phyloP scores from a whole-genome alignment of 2,797 vertebrate genomes.

The Ceyx erithaca region DNA sequence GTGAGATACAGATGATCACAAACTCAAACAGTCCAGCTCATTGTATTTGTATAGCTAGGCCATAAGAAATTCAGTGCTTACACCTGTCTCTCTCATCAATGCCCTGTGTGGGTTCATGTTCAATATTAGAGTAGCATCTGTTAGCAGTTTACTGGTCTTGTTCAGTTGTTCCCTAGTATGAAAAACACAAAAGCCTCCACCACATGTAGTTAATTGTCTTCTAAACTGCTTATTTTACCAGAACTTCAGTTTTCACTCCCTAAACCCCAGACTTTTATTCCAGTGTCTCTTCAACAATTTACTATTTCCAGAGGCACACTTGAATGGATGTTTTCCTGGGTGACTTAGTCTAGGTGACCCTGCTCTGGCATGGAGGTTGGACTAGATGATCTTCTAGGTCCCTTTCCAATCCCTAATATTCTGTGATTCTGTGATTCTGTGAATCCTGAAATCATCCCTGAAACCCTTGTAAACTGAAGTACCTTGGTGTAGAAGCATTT shows the following conservation, averaged over 20 bases:
- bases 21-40: not conserved
- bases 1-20: not conserved
- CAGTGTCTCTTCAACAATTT: not conserved
- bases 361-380: no score
- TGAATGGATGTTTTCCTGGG: not conserved
- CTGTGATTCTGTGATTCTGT: no score
- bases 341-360: no score
- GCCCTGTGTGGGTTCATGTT: not conserved
- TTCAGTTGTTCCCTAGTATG: not conserved
- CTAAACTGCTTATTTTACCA: not conserved
- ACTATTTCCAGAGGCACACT: not conserved
- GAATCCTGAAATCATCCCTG: not conserved
- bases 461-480: not conserved
- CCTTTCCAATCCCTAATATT: no score
- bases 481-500: not conserved
- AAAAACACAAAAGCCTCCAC: not conserved
- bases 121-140: not conserved
- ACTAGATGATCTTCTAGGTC: no score
- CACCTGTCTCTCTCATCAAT: not conserved
- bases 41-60: not conserved
- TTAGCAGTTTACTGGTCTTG: not conserved
- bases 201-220: not conserved
- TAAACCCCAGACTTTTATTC: not conserved
- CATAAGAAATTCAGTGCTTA: not conserved
- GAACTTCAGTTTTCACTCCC: not conserved